phyloP scores from a whole-genome alignment of 2,797 vertebrate genomes.

The Aselliscus stoliczkanus region DNA sequence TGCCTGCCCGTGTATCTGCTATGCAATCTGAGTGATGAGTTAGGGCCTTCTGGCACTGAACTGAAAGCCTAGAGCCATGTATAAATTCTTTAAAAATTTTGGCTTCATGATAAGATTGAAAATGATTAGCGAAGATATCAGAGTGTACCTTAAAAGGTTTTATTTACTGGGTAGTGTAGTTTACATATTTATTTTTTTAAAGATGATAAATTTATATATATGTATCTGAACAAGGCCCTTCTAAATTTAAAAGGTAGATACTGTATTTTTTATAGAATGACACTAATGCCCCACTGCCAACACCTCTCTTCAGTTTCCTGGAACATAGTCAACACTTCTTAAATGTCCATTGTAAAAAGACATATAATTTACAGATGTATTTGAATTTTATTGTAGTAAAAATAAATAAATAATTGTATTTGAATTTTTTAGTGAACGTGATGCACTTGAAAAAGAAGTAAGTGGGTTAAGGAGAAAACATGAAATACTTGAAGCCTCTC shows the following conservation, averaged over 20 bases:
- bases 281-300: background rate
- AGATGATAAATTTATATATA: background rate
- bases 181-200: background rate
- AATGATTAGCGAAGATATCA: background rate
- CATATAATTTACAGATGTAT: background rate
- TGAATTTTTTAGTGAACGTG: constrained; percentile 87
- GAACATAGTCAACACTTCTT: background rate
- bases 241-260: background rate
- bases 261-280: background rate
- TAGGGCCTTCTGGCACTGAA: background rate
- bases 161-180: background rate
- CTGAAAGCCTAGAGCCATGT: background rate
- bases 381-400: constrained; percentile 49
- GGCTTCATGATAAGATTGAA: constrained; percentile 9
- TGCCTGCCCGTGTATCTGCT: background rate
- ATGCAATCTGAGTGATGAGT: background rate
- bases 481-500: constrained; percentile 87
- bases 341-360: background rate
- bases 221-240: background rate
- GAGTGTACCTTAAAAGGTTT: background rate
- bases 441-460: constrained; percentile 89
- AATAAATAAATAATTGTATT: constrained; percentile 36
- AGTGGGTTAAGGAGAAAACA: constrained; percentile 88
- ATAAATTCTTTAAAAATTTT: constrained; percentile 36
- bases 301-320: background rate